Evolutionary conservation across 2,797 vertebrate genomes (phyloP).

Genomic region (Erithacus rubecula): DNA sequence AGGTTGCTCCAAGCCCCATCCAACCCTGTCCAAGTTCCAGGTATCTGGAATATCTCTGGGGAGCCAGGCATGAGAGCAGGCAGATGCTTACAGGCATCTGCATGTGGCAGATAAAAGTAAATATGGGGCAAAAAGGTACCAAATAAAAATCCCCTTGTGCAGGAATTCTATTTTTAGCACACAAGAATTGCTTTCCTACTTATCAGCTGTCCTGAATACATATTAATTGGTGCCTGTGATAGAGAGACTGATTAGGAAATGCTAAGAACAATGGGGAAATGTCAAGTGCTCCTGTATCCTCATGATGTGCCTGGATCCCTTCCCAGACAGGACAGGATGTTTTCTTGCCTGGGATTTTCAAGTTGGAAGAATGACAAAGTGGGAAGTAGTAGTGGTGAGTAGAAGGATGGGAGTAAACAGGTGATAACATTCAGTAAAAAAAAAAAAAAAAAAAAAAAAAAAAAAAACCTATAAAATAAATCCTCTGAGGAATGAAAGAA

Average conservation of each 20-base stretch:
- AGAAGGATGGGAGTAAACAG: conserved; percentile 19
- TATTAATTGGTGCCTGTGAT: background rate
- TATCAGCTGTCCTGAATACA: background rate
- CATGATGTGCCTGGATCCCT: conserved; percentile 4
- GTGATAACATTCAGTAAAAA: conserved; percentile 19
- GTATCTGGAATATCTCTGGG: background rate
- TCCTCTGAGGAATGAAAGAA: conserved; percentile 9
- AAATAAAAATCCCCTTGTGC: background rate
- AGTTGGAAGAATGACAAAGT: conserved; percentile 33
- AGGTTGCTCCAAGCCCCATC: background rate
- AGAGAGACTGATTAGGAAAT: conserved; percentile 36
- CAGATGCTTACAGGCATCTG: background rate
- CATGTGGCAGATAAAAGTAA: background rate
- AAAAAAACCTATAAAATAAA: background rate
- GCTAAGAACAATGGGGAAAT: conserved; percentile 55
- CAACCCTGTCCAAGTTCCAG: background rate
- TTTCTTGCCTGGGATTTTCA: conserved; percentile 15
- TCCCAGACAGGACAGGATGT: conserved; percentile 31
- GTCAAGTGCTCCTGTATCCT: conserved; percentile 56
- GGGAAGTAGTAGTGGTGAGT: background rate
- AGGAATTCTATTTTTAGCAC: conserved; percentile 5
- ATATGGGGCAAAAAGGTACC: background rate
- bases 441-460: background rate
- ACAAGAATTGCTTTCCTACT: background rate
- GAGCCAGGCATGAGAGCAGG: background rate